Evolutionary conservation across 2,113 vertebrate species (phyloP).

Genomic region (Stigmatopora nigra): DNA sequence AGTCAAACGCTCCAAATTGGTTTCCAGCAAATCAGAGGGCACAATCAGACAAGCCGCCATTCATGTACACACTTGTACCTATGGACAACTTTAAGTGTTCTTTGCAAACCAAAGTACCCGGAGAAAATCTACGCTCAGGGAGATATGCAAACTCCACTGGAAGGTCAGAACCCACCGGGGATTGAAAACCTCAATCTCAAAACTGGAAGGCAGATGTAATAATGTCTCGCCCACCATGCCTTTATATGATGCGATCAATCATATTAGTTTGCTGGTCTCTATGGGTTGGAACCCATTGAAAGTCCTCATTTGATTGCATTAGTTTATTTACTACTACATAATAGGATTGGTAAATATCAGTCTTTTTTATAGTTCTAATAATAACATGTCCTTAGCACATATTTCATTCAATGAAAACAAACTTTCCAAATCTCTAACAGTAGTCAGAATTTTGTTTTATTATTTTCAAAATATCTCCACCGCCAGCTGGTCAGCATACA

Average conservation of each 20-base stretch:
- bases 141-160: too few species aligned
- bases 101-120: too few species aligned
- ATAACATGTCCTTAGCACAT: not conserved
- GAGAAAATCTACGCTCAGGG: too few species aligned
- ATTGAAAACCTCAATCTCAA: too few species aligned
- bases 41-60: too few species aligned
- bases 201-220: too few species aligned
- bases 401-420: not conserved
- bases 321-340: not conserved
- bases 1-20: not conserved
- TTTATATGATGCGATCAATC: not conserved
- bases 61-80: too few species aligned
- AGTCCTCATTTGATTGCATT: not conserved
- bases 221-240: too few species aligned
- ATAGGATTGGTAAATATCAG: not conserved
- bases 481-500: slow-evolving; percentile 3
- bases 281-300: too few species aligned
- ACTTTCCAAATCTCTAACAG: not conserved
- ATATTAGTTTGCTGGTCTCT: not conserved
- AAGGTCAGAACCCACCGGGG: too few species aligned
- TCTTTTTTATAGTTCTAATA: not conserved
- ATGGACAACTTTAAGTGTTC: too few species aligned
- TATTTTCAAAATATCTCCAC: not conserved
- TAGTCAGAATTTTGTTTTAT: not conserved
- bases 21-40: not conserved